A percentile compares a stretch with the other conserved stretches of the same genome.
phyloP scores from a whole-genome alignment of 2,888 invertebrate species.

The Conus canariensis region DNA sequence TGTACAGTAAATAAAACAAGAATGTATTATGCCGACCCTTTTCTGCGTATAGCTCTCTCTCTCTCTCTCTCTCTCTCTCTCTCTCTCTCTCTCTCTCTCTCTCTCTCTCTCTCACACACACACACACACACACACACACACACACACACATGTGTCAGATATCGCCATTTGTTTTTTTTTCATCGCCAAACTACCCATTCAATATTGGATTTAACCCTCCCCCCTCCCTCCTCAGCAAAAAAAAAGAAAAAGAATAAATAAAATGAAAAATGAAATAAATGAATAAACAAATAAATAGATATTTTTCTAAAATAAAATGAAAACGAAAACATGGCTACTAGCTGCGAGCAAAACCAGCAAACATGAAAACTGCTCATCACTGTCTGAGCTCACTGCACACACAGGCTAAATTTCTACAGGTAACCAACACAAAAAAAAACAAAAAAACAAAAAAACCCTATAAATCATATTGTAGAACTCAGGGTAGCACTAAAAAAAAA shows the following conservation, averaged over 20 bases:
- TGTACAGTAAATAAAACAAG: not conserved
- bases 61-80: slow-evolving; percentile 24
- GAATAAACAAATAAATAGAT: not conserved
- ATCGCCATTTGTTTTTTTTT: not conserved
- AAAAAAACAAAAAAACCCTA: not conserved
- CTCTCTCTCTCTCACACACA: not conserved
- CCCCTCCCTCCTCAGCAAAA: not conserved
- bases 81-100: not conserved
- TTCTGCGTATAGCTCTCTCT: slow-evolving; percentile 11
- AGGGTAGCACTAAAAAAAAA: not conserved
- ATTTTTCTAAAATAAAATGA: not conserved
- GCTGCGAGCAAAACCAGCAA: not conserved
- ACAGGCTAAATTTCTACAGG: not conserved
- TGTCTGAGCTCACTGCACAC: not conserved
- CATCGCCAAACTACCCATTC: not conserved
- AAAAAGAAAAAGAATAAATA: not conserved
- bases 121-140: not conserved
- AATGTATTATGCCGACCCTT: not conserved
- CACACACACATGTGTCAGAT: not conserved
- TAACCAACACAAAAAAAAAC: not conserved
- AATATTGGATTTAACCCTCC: not conserved
- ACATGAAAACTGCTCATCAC: not conserved
- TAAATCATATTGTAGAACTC: too few species aligned
- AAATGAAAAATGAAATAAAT: not conserved
- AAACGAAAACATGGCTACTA: not conserved